Percentiles rank a stretch among this genome's conserved stretches.
Conservation (phyloP, 2,797 vertebrate genomes). For the Benthosema pterotum region DNA sequence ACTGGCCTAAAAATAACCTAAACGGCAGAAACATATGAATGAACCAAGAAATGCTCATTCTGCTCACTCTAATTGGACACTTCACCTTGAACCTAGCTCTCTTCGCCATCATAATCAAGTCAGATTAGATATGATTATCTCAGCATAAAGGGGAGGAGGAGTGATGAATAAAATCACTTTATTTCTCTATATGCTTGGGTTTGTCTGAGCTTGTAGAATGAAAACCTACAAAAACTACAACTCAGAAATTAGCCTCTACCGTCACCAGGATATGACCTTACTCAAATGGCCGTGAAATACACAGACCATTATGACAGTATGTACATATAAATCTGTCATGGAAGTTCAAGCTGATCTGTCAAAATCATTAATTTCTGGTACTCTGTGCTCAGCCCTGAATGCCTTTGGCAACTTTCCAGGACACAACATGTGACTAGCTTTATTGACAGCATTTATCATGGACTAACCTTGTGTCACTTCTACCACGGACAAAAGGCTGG, state of each 20-base stretch:
- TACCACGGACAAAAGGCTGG: too few relatives aligned
- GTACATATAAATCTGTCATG: constrained; percentile 25
- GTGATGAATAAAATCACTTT: constrained; percentile 42
- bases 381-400: too few relatives aligned
- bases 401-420: constrained; percentile 22
- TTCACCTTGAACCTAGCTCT: constrained; percentile 38
- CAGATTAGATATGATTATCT: constrained; percentile 56
- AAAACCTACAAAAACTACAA: too few relatives aligned
- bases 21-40: too few relatives aligned
- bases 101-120: constrained; percentile 44
- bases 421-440: constrained; percentile 12
- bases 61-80: constrained; percentile 19
- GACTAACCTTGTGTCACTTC: too few relatives aligned
- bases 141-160: constrained; percentile 37
- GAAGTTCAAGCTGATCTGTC: constrained; percentile 30
- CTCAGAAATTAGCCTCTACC: too few relatives aligned
- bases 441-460: constrained; percentile 52
- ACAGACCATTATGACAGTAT: too few relatives aligned
- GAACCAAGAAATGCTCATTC: constrained; percentile 25
- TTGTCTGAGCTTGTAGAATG: too few relatives aligned
- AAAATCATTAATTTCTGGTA: neutral
- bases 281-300: too few relatives aligned
- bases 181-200: constrained; percentile 13
- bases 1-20: too few relatives aligned
- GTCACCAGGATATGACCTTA: too few relatives aligned